Evolutionary conservation across 2,113 vertebrate genomes (phyloP), one percentile per base, ranked within the genome.

Genomic region (Alces alces): DNA sequence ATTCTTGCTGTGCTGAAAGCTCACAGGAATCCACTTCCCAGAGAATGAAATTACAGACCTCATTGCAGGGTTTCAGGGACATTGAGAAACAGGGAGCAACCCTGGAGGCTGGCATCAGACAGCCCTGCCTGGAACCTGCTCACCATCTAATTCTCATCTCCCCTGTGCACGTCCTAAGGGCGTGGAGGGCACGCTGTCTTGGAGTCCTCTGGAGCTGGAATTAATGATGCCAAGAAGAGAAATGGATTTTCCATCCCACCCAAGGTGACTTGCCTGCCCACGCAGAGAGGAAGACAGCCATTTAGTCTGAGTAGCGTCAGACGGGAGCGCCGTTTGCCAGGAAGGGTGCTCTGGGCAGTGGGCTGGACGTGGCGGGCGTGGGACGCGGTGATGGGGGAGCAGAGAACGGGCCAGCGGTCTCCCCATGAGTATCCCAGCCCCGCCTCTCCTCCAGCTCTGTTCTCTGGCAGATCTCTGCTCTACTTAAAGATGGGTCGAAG

Each of bases 91-190:
- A 98, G 94, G 98, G 97, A 96, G 97, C 98, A 98, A 93, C 94
- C 98, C 94, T 97, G 76, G 91, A 97, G 88, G 93, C 96, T 80
- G 80, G 89, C 96, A 95, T 97, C 94, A 86, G 52, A 89, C 94
- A 96, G 96, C 98, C 98, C 99, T 98, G 98, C 98, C 93, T 91
- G 88, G 98, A 98, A 97, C 98, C 97, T 98, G 98, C 96, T 98
- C 96, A 79, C 98, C 97, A 97, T 96, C 98, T 95, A 86, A 95
- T 97, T 97, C 97, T 52, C 15, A 52, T 98, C 98, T 98, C 94
- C 88, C 92, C 92, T 84, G 95, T n/a, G 12, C 76, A 23, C 30
- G 1, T 86, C 83, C 86, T 93, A 60, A 89, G 83, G 79, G 86
- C 8, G 5, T 76, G 97, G 97, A 97, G 97, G 90, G 64, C 96